phyloP scores from a whole-genome alignment of 2,888 invertebrate species.

The Dryobotodes eremita region DNA sequence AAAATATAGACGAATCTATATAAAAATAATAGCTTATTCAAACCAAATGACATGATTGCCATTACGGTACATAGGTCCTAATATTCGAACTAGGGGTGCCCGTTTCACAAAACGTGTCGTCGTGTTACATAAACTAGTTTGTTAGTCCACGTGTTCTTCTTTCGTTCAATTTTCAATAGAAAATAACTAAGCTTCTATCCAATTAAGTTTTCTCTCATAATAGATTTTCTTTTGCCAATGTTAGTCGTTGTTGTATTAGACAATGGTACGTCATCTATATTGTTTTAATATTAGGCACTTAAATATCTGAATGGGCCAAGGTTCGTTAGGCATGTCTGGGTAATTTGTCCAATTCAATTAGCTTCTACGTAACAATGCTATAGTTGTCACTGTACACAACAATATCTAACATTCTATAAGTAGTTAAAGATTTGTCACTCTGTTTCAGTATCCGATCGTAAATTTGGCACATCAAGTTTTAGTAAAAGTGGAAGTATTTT shows the following conservation, averaged over 20 bases:
- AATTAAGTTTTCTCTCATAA: conserved; percentile 2
- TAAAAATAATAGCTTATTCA: too few relatives aligned
- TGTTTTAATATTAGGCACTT: conserved; percentile 15
- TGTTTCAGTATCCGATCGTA: not conserved
- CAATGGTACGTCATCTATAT: not conserved
- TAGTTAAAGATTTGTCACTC: not conserved
- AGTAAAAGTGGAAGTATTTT: not conserved
- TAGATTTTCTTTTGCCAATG: not conserved
- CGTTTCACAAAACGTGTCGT: conserved; percentile 19
- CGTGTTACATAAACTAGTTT: conserved; percentile 7
- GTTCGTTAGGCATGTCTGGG: not conserved
- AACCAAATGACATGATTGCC: too few relatives aligned
- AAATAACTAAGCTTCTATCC: conserved; percentile 8
- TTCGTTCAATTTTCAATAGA: conserved; percentile 12
- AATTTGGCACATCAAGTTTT: too few relatives aligned
- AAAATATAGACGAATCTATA: too few relatives aligned
- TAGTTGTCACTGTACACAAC: not conserved
- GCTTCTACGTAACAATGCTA: not conserved
- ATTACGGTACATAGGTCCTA: not conserved
- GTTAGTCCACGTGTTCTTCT: conserved; percentile 14
- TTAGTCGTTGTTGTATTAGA: conserved; percentile 8
- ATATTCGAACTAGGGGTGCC: not conserved
- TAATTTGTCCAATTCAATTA: conserved; percentile 15
- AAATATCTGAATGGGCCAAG: not conserved
- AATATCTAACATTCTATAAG: not conserved